These are phyloP conservation scores for Isurus oxyrinchus DNA, from an alignment of 2,113 vertebrate species.

Conservation along the genomic window DNA sequence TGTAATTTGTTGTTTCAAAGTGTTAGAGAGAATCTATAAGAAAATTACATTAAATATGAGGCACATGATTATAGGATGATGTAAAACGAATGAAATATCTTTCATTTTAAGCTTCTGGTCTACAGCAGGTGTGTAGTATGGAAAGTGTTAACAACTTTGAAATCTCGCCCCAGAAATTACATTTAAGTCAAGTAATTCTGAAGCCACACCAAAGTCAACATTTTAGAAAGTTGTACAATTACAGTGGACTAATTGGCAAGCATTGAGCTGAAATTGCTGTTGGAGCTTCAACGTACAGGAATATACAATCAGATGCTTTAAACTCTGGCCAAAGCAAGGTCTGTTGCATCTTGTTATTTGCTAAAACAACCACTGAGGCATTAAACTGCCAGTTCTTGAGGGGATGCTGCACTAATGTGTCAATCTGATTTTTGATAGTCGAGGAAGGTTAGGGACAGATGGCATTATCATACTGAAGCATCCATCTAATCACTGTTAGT, in stretches of 20 bases:
- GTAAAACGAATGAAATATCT: background rate
- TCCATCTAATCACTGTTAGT: background rate
- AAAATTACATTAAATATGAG: background rate
- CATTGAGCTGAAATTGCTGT: background rate
- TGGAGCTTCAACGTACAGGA: background rate
- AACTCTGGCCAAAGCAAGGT: background rate
- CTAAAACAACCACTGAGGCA: background rate
- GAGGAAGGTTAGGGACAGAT: background rate
- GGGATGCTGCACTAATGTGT: background rate
- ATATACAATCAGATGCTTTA: background rate
- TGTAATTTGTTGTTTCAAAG: background rate
- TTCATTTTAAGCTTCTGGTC: background rate
- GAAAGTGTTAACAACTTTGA: background rate
- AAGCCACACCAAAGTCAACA: background rate
- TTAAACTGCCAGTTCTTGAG: background rate
- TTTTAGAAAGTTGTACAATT: background rate
- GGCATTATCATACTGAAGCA: background rate
- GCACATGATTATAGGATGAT: background rate
- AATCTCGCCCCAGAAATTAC: background rate
- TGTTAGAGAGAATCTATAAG: background rate
- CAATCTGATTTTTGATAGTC: conserved; percentile 12
- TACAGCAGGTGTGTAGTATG: background rate
- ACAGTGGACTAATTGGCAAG: background rate
- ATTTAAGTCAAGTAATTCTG: background rate
- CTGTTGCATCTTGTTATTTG: background rate